These are phyloP conservation scores for Clivina fossor DNA, from an alignment of 2,888 invertebrate genomes.

Conservation along the genomic window DNA sequence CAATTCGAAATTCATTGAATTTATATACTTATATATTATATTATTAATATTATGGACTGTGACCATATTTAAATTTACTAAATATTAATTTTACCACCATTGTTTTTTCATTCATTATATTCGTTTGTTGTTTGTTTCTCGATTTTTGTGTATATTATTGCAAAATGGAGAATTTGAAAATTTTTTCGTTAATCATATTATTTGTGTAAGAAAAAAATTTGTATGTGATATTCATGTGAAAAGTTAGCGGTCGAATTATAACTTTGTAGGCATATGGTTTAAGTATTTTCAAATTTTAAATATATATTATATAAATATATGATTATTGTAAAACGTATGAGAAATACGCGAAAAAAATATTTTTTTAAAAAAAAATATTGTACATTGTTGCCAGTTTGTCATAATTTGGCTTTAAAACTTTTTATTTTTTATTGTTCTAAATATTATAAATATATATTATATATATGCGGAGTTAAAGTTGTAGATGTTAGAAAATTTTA, in stretches of 20 bases:
- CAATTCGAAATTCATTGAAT: no score
- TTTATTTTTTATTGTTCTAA: conserved; percentile 33
- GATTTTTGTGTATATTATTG: conserved; percentile 21
- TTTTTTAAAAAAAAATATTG: conserved; percentile 30
- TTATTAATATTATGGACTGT: no score
- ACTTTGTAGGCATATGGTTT: conserved; percentile 28
- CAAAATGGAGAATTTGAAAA: no score
- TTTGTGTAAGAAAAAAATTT: conserved; percentile 21
- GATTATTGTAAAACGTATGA: conserved; percentile 2
- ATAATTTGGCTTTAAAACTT: conserved; percentile 30
- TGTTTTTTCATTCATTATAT: no score
- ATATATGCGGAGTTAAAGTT: conserved; percentile 32
- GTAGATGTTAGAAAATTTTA: conserved; percentile 31
- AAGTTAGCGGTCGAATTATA: conserved; percentile 30
- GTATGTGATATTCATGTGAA: conserved; percentile 34
- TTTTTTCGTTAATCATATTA: no score
- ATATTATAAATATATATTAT: conserved; percentile 26
- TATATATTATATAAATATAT: not conserved
- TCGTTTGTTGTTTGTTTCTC: conserved; percentile 10
- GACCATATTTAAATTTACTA: no score
- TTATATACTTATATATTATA: no score
- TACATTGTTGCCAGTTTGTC: conserved; percentile 29
- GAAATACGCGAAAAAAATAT: conserved; percentile 17
- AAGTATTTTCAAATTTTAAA: conserved; percentile 27
- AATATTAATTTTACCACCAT: no score